Base-by-base conservation (phyloP, 2,113 vertebrate species). In the Ptychochromis oligacanthus region DNA sequence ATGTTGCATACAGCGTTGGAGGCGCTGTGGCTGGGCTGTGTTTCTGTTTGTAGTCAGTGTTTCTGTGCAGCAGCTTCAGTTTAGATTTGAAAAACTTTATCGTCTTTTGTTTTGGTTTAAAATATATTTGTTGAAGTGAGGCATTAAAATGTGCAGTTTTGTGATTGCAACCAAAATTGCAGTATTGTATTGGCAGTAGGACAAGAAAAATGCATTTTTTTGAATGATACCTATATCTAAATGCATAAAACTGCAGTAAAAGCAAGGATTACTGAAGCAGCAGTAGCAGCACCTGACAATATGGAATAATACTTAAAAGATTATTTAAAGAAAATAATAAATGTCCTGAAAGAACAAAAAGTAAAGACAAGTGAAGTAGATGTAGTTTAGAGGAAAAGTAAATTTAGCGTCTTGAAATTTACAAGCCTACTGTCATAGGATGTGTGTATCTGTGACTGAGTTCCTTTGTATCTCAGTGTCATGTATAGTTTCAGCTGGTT, bases 151-250 rank as follows among this genome's bases (percentile, higher is more conserved):
- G 5, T 67, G 17, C 8, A 6, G 10, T 20, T 70, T 70, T 70
- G 15, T 49, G 4, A 49, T 28, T 70, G 22, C 24, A 49, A 70
- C 22, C 40, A 52, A 49, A 17, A 70, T 49, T 1, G 6, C 43
- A 70, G 43, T 26, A 20, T 52, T 54, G 18, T 31, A 4, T 49
- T 0, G 0, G 26, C 46, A 54, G 46, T 3, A 3, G 26, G 46
- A 72, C 46, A 18, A n/a, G 1, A 31, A 52, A 52, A n/a, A 18
- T 5, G 14, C 49, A 52, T 14, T 46, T 70, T 31, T 43, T 4
- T 43, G 40, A 43, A 14, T 43, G 40, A 43, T 43, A 12, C 17
- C 5, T 4, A 2, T 49, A 6, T 49, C 11, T 34, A 34, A 72
- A 31, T 1, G 43, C 40, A 28, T 28, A 15, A 70, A 46, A 52